Evolutionary conservation across 1,140 invertebrate species (phyloP).

Genomic region (Psix sp.): DNA sequence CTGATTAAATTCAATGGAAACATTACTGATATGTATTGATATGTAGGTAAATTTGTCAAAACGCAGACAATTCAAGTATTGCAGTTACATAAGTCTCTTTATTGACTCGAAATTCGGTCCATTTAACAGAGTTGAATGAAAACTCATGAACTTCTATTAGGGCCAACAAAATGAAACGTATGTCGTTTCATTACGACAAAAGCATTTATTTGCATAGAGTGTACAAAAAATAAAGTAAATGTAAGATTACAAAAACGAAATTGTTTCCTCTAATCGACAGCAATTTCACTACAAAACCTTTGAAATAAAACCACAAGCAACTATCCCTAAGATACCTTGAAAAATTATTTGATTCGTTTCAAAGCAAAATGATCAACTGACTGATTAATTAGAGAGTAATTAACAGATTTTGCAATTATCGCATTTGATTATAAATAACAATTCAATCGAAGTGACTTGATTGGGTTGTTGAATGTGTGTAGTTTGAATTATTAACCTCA

Average conservation of each 20-base stretch:
- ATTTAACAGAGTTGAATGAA: not conserved
- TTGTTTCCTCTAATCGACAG: constrained; percentile 7
- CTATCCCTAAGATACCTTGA: not conserved
- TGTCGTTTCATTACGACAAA: constrained; percentile 17
- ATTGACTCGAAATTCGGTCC: constrained; percentile 19
- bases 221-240: constrained; percentile 22
- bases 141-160: not conserved
- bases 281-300: not conserved
- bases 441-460: not conserved
- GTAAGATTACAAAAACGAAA: constrained; percentile 9
- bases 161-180: constrained; percentile 30
- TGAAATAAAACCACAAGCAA: constrained; percentile 1
- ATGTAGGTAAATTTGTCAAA: constrained; percentile 29
- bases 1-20: constrained; percentile 6
- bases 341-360: not conserved
- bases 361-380: no score
- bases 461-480: no score
- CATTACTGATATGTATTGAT: constrained; percentile 36
- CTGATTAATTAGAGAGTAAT: no score
- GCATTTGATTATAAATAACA: not conserved
- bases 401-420: not conserved
- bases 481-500: constrained; percentile 22
- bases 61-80: constrained; percentile 14
- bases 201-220: constrained; percentile 32
- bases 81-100: no score